Evolutionary conservation across 2,113 vertebrate species (phyloP).

Genomic region (Perognathus longimembris): DNA sequence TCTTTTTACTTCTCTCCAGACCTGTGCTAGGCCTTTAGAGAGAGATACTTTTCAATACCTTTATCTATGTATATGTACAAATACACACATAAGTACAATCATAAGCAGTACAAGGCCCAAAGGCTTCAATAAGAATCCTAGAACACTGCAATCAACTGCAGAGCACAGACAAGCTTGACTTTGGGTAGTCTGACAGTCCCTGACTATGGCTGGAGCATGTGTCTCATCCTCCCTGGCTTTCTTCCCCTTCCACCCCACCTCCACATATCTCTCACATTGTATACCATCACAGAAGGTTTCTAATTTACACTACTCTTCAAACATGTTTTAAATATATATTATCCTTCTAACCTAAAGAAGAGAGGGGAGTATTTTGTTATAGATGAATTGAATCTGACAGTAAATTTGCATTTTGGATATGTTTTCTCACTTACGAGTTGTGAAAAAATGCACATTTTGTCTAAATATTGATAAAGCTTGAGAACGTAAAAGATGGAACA

Average conservation of each 20-base stretch:
- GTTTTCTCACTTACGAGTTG: slow-evolving; percentile 62
- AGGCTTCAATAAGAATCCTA: background rate
- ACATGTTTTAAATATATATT: slow-evolving; percentile 43
- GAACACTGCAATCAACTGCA: background rate
- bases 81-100: background rate
- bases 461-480: slow-evolving; percentile 58
- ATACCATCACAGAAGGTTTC: slow-evolving; percentile 25
- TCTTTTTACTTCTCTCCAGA: background rate
- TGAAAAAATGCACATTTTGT: slow-evolving; percentile 51
- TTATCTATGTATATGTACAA: no score
- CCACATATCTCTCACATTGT: background rate
- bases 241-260: background rate
- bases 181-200: background rate
- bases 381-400: slow-evolving; percentile 49
- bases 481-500: slow-evolving; percentile 22
- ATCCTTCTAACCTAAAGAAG: slow-evolving; percentile 51
- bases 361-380: slow-evolving; percentile 36
- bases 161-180: background rate
- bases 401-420: slow-evolving; percentile 65
- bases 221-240: background rate
- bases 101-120: background rate
- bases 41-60: background rate
- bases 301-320: slow-evolving; percentile 63
- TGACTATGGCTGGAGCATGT: background rate
- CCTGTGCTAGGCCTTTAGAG: background rate